Percentiles rank a stretch among this genome's conserved stretches.
Evolutionary conservation across 2,113 vertebrate genomes (phyloP).

Genomic region (Campylomormyrus numenius): DNA sequence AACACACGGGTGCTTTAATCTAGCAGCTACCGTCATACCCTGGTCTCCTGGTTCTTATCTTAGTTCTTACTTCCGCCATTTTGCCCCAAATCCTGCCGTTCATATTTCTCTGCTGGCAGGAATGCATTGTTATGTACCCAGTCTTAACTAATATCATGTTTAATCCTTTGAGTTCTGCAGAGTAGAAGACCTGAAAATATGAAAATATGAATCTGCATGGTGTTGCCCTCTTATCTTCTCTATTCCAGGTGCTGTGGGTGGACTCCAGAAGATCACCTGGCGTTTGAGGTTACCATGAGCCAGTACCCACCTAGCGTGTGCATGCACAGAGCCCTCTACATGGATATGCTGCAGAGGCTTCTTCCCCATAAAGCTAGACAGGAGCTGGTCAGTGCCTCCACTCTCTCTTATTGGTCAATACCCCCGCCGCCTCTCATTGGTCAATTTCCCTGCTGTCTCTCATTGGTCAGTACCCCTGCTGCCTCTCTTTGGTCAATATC

Average conservation of each 20-base stretch:
- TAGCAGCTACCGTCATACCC: not conserved
- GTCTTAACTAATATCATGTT: not conserved
- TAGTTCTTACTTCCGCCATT: not conserved
- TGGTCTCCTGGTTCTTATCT: not conserved
- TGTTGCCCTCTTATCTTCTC: not conserved
- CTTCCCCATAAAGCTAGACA: constrained; percentile 69
- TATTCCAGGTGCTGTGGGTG: constrained; percentile 53
- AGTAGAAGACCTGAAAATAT: not conserved
- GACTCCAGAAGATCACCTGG: constrained; percentile 69
- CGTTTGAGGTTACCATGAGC: constrained; percentile 63
- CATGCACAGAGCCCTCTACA: constrained; percentile 67
- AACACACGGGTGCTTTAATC: constrained; percentile 27
- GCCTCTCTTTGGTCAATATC: not conserved
- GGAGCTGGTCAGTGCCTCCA: constrained; percentile 72
- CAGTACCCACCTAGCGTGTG: constrained; percentile 67
- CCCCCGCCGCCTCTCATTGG: not conserved
- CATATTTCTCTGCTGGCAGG: not conserved
- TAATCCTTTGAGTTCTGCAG: not conserved
- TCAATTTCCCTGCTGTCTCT: not conserved
- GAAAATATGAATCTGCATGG: not conserved
- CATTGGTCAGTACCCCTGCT: not conserved
- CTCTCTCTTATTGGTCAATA: constrained; percentile 58
- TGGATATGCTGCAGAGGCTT: constrained; percentile 74
- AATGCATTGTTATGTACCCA: not conserved
- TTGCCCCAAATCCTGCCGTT: not conserved